phyloP scores from a whole-genome alignment of 2,797 vertebrate species.

The Brotula barbata region DNA sequence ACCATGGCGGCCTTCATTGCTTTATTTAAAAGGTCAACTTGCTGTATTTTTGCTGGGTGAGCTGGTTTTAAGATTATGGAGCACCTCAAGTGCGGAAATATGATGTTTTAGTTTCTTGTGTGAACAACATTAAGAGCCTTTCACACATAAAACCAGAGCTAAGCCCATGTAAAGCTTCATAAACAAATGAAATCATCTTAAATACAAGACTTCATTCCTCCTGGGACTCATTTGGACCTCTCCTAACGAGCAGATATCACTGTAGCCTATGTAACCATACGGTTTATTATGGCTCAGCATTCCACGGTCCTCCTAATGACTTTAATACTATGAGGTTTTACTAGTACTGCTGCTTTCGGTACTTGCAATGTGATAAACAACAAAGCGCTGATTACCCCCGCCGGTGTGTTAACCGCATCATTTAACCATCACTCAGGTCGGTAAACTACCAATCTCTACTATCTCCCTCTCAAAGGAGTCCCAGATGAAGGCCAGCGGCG shows the following conservation, averaged over 20 bases:
- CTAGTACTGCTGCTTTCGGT: neutral
- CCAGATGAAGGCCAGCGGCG: slow-evolving; percentile 12
- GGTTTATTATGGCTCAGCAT: slow-evolving; percentile 19
- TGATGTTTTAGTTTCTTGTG: too few relatives aligned
- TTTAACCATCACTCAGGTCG: neutral
- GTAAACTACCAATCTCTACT: slow-evolving; percentile 10
- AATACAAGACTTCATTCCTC: too few relatives aligned
- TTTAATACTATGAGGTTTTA: slow-evolving; percentile 10
- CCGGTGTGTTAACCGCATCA: neutral
- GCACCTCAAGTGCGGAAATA: too few relatives aligned
- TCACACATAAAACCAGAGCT: too few relatives aligned
- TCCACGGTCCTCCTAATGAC: slow-evolving; percentile 13
- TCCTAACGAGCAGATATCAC: neutral
- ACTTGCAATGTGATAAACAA: slow-evolving; percentile 12
- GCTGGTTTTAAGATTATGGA: too few relatives aligned
- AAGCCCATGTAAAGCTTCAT: too few relatives aligned
- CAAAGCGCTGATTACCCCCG: slow-evolving; percentile 7
- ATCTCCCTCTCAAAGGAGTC: neutral
- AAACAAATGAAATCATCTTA: too few relatives aligned
- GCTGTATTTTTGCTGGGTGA: too few relatives aligned
- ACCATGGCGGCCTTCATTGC: too few relatives aligned
- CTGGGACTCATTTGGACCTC: neutral
- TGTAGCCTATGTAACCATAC: neutral
- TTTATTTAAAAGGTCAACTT: too few relatives aligned
- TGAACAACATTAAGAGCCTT: too few relatives aligned